Conservation (phyloP, 1,140 invertebrate genomes). For the Ephestia elutella region DNA sequence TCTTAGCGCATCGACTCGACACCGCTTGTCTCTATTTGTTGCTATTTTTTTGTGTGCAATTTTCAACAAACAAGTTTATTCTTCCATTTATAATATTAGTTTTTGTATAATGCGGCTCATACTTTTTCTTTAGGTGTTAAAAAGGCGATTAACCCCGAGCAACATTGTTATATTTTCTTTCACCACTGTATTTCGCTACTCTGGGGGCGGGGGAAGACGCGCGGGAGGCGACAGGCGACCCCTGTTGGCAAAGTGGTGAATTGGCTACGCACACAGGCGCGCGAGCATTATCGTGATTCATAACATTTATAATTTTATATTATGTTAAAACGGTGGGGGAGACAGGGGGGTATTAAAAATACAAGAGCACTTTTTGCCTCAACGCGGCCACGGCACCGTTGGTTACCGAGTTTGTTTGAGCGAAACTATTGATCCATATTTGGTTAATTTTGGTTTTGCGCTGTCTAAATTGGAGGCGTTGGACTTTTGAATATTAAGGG, state of each 20-base stretch:
- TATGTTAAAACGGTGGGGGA: conserved; percentile 65
- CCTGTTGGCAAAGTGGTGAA: conserved; percentile 60
- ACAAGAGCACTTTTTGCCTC: conserved; percentile 56
- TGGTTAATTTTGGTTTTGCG: conserved; percentile 23
- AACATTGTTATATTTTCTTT: neutral
- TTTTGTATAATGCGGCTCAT: no score
- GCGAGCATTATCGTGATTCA: conserved; percentile 70
- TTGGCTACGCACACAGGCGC: conserved; percentile 57
- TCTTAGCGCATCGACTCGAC: no score
- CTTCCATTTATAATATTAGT: no score
- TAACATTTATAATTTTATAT: conserved; percentile 74
- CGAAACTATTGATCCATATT: conserved; percentile 69
- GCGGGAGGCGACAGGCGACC: conserved; percentile 23
- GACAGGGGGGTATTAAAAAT: conserved; percentile 65
- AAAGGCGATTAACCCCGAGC: neutral
- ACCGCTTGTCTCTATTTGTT: no score
- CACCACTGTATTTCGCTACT: neutral
- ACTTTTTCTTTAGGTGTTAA: no score
- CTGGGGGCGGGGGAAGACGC: conserved; percentile 30
- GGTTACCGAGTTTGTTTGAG: conserved; percentile 64
- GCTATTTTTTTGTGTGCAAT: no score
- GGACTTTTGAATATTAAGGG: neutral
- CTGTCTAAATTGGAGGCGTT: conserved; percentile 4
- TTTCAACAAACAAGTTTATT: no score
- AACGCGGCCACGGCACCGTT: conserved; percentile 48